phyloP scores from a whole-genome alignment of 2,113 vertebrate genomes.

The Cyphomyrus plagiostoma region DNA sequence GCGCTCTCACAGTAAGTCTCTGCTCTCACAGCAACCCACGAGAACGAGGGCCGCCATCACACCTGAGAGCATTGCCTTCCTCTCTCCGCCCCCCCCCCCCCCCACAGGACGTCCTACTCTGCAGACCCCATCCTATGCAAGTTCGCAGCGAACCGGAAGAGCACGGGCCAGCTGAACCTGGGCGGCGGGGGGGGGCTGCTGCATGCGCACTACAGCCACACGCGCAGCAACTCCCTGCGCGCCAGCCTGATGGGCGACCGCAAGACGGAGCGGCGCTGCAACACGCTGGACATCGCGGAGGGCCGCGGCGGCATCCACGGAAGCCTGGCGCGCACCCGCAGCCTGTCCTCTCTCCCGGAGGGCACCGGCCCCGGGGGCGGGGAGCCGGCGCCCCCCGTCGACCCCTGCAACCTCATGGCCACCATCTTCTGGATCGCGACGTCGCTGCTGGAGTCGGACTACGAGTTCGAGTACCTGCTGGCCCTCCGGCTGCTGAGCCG shows the following conservation, averaged over 20 bases:
- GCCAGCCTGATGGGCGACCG: constrained; percentile 78
- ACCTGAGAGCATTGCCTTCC: not conserved
- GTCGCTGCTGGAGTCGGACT: constrained; percentile 92
- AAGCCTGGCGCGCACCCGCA: constrained; percentile 88
- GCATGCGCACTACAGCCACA: constrained; percentile 64
- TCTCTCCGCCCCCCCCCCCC: not conserved
- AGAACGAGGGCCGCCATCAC: not conserved
- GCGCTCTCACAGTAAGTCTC: constrained; percentile 87
- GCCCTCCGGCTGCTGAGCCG: constrained; percentile 91
- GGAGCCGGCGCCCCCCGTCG: constrained; percentile 69
- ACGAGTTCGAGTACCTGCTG: constrained; percentile 94
- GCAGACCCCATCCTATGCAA: constrained; percentile 83
- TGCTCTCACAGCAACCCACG: not conserved
- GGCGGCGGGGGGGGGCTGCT: constrained; percentile 58
- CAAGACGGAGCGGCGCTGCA: constrained; percentile 81
- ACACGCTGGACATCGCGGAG: constrained; percentile 90
- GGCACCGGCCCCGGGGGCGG: constrained; percentile 65
- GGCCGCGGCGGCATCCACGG: constrained; percentile 77
- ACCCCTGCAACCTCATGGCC: constrained; percentile 89
- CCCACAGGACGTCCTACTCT: constrained; percentile 63
- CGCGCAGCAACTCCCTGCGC: constrained; percentile 86
- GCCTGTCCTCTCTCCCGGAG: constrained; percentile 86
- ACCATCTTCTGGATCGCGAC: constrained; percentile 96
- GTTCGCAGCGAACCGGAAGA: constrained; percentile 91
- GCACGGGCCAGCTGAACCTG: constrained; percentile 93